phyloP scores from a whole-genome alignment of 2,888 invertebrate species.

The Anodontia alba region DNA sequence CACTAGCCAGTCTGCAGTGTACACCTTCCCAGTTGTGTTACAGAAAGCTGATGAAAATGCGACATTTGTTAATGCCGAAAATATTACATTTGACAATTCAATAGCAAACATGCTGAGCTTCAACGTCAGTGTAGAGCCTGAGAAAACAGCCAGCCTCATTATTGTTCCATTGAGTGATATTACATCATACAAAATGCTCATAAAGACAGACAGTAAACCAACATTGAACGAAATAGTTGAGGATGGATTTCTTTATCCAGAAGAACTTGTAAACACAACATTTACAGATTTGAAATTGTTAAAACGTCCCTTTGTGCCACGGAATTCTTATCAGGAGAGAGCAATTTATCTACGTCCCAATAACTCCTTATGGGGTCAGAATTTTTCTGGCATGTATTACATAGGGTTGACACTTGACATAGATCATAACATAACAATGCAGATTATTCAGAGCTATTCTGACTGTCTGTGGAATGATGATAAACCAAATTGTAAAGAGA shows the following conservation, averaged over 20 bases:
- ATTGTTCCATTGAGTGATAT: background rate
- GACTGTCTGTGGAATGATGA: slow-evolving; percentile 36
- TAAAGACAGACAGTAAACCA: slow-evolving; percentile 30
- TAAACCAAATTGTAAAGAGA: slow-evolving; percentile 20
- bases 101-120: slow-evolving; percentile 32
- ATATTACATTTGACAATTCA: no score
- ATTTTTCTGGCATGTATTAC: slow-evolving; percentile 18
- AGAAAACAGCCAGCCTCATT: slow-evolving; percentile 23
- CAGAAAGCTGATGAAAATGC: no score
- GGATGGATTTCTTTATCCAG: slow-evolving; percentile 42
- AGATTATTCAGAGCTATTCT: slow-evolving; percentile 18
- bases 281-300: background rate
- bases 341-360: background rate
- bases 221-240: slow-evolving; percentile 24
- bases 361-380: background rate
- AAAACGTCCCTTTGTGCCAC: background rate
- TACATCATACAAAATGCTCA: slow-evolving; percentile 22
- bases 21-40: no score
- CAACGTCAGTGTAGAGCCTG: slow-evolving; percentile 38
- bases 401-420: slow-evolving; percentile 42
- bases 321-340: background rate
- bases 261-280: background rate
- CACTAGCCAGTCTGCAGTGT: no score
- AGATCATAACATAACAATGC: slow-evolving; percentile 22
- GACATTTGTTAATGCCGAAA: no score